Percentiles rank a stretch among this genome's conserved stretches.
phyloP scores from a whole-genome alignment of 2,888 invertebrate species.

The Tetanocera ferruginea region DNA sequence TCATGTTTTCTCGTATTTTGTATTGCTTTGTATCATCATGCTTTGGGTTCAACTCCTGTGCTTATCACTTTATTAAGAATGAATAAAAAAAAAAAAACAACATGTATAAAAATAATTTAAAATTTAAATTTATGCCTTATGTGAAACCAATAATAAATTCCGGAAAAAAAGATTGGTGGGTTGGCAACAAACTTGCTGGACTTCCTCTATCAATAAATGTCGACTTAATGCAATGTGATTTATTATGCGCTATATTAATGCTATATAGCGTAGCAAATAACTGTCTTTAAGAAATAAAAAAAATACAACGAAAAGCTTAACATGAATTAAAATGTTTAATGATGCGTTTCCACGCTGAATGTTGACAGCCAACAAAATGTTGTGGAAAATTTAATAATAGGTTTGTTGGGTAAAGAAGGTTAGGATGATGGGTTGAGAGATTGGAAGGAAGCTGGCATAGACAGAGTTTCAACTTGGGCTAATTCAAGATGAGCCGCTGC shows the following conservation, averaged over 20 bases:
- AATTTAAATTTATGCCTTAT: not conserved
- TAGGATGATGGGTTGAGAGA: too few relatives aligned
- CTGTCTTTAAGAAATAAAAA: not conserved
- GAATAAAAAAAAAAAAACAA: too few relatives aligned
- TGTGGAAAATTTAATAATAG: slow-evolving; percentile 25
- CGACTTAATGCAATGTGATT: slow-evolving; percentile 15
- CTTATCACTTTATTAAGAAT: not conserved
- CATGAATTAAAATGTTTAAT: slow-evolving; percentile 15
- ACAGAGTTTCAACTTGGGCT: too few relatives aligned
- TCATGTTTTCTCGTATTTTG: too few relatives aligned
- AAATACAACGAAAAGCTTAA: not conserved
- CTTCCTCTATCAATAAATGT: slow-evolving; percentile 26
- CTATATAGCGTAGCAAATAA: slow-evolving; percentile 9
- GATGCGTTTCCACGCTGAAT: slow-evolving; percentile 11
- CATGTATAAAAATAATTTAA: not conserved
- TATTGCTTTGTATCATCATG: too few relatives aligned
- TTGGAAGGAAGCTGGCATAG: too few relatives aligned
- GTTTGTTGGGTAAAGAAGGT: not conserved
- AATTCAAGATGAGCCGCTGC: too few relatives aligned
- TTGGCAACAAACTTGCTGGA: not conserved
- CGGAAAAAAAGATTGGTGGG: not conserved
- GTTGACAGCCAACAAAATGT: slow-evolving; percentile 26
- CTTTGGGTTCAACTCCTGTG: too few relatives aligned
- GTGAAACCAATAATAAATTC: too few relatives aligned
- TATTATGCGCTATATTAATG: slow-evolving; percentile 6